Evolutionary conservation across 2,888 invertebrate species (phyloP), one percentile per base, ranked within the genome.

Genomic region (Himalopsyche japonica): DNA sequence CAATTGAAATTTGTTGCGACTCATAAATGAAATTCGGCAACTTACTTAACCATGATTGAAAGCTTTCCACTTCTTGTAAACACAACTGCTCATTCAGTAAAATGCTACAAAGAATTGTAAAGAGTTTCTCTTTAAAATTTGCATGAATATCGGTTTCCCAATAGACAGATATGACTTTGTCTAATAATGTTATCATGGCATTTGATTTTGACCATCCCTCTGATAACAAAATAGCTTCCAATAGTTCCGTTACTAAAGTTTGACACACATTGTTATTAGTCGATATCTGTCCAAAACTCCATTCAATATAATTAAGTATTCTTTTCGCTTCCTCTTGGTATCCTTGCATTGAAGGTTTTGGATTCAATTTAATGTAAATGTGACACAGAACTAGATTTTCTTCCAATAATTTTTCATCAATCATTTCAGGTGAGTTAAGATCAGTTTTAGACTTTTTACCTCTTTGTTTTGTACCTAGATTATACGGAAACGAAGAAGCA

Each of bases 401-500:
- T 48, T 91, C 89, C 2, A 91, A 86, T 87, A 93, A 94, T 85
- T 90, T 89, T 20, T 90, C 89, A 10, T 90, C 90, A 7, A 89
- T 89, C 76, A 89, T 88, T 77, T 90, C 86, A 82, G 88, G 87
- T 48, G 79, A 37, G 30, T 87, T 88, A 87, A 87, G 89, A 84
- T 88, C 20, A 0, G 20, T 88, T 83, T 89, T 89, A 85, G 89
- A 92, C 37, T 89, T 89, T 82, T 91, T 89, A 83, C 88, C 87
- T 77, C 87, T 87, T 18, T 87, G 84, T 18, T 76, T 86, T 77
- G 90, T 89, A 86, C 90, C 91, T 85, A 93, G 92, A 6, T 90
- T 90, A 89, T 93, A 95, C 0, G 95, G 95, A 87, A 95, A 94
- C 79, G 91, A 90, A 48, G 88, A 89, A 1, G 95, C 89, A 86